These are phyloP conservation scores for Leptoteleia sp. DNA, from an alignment of 1,140 invertebrate genomes.

Conservation along the genomic window DNA sequence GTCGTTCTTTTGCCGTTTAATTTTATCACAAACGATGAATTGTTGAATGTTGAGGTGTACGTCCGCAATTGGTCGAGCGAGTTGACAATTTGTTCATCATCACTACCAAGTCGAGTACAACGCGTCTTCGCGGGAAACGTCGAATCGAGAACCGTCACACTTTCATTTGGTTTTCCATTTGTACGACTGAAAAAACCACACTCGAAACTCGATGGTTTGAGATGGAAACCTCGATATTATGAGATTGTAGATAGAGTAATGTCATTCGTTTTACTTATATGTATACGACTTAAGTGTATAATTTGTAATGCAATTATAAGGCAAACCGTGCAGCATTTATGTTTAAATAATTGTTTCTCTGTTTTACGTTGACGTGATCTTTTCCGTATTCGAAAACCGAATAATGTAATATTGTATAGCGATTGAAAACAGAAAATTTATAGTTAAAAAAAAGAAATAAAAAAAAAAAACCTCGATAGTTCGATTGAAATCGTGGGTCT, in stretches of 20 bases:
- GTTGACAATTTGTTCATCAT: not conserved
- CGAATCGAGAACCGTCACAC: slow-evolving; percentile 17
- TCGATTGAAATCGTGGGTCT: slow-evolving; percentile 33
- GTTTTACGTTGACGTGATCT: too few relatives aligned
- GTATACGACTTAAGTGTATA: too few relatives aligned
- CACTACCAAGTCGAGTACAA: slow-evolving; percentile 28
- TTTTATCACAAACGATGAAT: slow-evolving; percentile 13
- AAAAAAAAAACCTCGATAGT: slow-evolving; percentile 52
- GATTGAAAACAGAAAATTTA: too few relatives aligned
- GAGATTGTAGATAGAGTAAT: slow-evolving; percentile 44
- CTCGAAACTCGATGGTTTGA: slow-evolving; percentile 47
- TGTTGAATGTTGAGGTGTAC: slow-evolving; percentile 11
- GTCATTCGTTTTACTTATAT: slow-evolving; percentile 35
- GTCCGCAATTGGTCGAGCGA: not conserved
- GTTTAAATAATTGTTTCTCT: too few relatives aligned
- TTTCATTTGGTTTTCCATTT: slow-evolving; percentile 36
- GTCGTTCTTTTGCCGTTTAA: not conserved
- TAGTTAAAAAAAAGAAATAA: too few relatives aligned
- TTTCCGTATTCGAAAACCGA: too few relatives aligned
- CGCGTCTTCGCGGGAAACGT: slow-evolving; percentile 35
- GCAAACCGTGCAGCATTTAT: too few relatives aligned
- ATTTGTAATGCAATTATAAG: too few relatives aligned
- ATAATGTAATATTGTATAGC: too few relatives aligned
- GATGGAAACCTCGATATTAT: slow-evolving; percentile 27
- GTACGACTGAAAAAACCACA: slow-evolving; percentile 52